phyloP scores from a whole-genome alignment of 1,140 invertebrate species.

The Andrena cerasifolii region DNA sequence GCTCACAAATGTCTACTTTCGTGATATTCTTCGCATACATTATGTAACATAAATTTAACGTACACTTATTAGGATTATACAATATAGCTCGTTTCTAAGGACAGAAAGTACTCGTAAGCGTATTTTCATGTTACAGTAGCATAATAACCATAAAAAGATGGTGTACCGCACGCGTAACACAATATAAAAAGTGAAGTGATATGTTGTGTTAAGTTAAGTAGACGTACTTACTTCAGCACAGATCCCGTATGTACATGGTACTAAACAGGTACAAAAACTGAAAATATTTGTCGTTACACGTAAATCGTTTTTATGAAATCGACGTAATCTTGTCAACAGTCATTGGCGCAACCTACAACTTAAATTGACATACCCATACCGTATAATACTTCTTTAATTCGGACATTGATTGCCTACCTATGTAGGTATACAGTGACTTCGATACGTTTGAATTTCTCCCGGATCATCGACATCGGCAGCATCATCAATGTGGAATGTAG shows the following conservation, averaged over 20 bases:
- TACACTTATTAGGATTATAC: constrained; percentile 19
- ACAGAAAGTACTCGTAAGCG: constrained; percentile 6
- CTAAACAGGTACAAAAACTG: not conserved
- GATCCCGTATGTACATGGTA: not conserved
- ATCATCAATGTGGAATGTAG: not conserved
- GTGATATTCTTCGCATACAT: constrained; percentile 16
- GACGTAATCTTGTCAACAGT: not conserved
- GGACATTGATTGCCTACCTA: constrained; percentile 26
- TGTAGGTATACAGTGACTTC: not conserved
- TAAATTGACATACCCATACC: not conserved
- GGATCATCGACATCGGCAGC: not conserved
- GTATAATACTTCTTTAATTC: constrained; percentile 28
- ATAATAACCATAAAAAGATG: constrained; percentile 36
- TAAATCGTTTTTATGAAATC: constrained; percentile 4
- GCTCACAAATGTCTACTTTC: constrained; percentile 2
- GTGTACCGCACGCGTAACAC: constrained; percentile 1
- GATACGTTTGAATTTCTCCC: constrained; percentile 20
- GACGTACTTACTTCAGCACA: not conserved
- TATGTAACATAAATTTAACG: constrained; percentile 17
- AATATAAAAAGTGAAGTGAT: constrained; percentile 14
- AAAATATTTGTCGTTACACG: constrained; percentile 7
- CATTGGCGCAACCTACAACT: not conserved
- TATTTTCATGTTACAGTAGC: constrained; percentile 23
- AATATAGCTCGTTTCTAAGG: constrained; percentile 6
- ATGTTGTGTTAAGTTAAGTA: not conserved